Conservation (phyloP, 2,888 invertebrate genomes). For the Epistrophe eligans region DNA sequence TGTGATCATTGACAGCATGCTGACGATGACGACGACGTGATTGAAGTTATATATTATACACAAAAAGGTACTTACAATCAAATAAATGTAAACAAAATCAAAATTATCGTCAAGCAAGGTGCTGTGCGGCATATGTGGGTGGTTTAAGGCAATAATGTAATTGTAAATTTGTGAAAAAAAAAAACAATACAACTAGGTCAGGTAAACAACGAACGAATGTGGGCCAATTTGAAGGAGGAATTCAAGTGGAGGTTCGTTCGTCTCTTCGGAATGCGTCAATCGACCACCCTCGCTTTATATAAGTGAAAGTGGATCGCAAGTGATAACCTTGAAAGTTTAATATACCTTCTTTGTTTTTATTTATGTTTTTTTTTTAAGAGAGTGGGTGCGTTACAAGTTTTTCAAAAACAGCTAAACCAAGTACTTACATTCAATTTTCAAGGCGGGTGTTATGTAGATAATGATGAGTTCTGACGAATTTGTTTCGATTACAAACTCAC, state of each 20-base stretch:
- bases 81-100: conserved; percentile 11
- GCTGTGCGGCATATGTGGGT: conserved; percentile 25
- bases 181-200: conserved; percentile 53
- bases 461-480: conserved; percentile 2
- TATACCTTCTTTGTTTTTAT: background rate
- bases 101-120: conserved; percentile 36
- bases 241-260: conserved; percentile 40
- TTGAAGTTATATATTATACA: conserved; percentile 21
- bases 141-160: conserved; percentile 12
- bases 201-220: conserved; percentile 31
- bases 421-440: background rate
- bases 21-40: conserved; percentile 15
- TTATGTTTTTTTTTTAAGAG: background rate
- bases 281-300: conserved; percentile 47
- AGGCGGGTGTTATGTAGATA: conserved; percentile 13
- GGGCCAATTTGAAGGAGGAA: conserved; percentile 24
- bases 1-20: conserved; percentile 52
- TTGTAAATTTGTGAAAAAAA: conserved; percentile 45
- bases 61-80: conserved; percentile 14
- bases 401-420: background rate
- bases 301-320: conserved; percentile 45
- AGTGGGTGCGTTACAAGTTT: conserved; percentile 24
- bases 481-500: background rate
- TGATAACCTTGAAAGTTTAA: conserved; percentile 33
- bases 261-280: conserved; percentile 22